phyloP scores from a whole-genome alignment of 2,113 vertebrate genomes.

The western clawed frog (Xenopus tropicalis) region DNA sequence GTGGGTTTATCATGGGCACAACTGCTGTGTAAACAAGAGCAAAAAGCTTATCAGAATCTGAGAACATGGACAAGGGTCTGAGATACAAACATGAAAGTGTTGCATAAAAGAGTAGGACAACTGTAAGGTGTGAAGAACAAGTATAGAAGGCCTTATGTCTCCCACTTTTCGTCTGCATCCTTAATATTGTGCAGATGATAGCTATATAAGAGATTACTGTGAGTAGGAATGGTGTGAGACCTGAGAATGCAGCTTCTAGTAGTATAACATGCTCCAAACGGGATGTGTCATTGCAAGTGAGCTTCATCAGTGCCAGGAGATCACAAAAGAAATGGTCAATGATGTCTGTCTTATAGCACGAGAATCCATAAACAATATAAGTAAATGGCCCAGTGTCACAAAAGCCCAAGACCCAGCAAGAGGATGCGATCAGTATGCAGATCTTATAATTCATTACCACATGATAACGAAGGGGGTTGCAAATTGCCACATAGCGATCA shows the following conservation, averaged over 20 bases:
- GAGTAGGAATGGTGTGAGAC: slow-evolving; percentile 23
- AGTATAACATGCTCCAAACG: slow-evolving; percentile 34
- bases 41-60: slow-evolving; percentile 40
- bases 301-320: slow-evolving; percentile 40
- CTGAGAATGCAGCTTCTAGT: slow-evolving; percentile 13
- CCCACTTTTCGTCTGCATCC: slow-evolving; percentile 29
- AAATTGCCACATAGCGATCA: slow-evolving; percentile 56
- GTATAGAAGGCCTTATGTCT: slow-evolving; percentile 49
- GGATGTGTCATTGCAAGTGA: slow-evolving; percentile 39
- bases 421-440: slow-evolving; percentile 30
- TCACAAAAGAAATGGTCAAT: slow-evolving; percentile 52
- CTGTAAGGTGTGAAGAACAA: slow-evolving; percentile 47
- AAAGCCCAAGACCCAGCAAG: slow-evolving; percentile 24
- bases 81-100: slow-evolving; percentile 50
- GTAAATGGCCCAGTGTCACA: slow-evolving; percentile 17
- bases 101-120: slow-evolving; percentile 44
- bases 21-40: slow-evolving; percentile 47
- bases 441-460: slow-evolving; percentile 47
- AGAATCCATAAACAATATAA: not conserved
- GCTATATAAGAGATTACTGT: slow-evolving; percentile 45
- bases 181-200: slow-evolving; percentile 32
- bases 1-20: slow-evolving; percentile 46
- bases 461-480: slow-evolving; percentile 51
- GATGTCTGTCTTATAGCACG: slow-evolving; percentile 42
- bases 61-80: slow-evolving; percentile 17